Base-by-base conservation (phyloP, 2,888 invertebrate species). In the Nemapogon koenigi region DNA sequence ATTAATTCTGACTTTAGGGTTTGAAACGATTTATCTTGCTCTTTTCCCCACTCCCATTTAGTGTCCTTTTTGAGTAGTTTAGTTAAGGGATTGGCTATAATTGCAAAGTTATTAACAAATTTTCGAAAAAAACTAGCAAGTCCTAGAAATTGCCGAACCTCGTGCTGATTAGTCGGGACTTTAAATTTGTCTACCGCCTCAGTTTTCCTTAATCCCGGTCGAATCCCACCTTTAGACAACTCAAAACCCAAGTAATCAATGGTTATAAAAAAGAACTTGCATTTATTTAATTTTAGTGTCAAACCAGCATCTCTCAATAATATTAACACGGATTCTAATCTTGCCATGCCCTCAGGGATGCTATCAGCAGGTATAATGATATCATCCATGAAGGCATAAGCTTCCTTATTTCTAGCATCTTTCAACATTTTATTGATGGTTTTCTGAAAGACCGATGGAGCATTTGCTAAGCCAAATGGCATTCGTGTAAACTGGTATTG, bases 341-440 rank as follows among this genome's bases (percentile, higher is more conserved):
- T 16, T 2, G 13, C 13, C 4, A 53, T 26, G 0, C 45, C 49
- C 14, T 53, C 50, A 2, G 43, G 38, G 4, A 46, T 26, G 1
- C 45, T 40, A 10, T 35, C 26, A 11, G 44, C 41, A 10, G 13
- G 7, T 6, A 28, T 28, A 6, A 28, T n/a, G 11, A 28, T 11
- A 22, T 54, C 54, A 10, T 53, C 51, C 36, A 55, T 45, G 33
- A 54, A 51, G 1, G 44, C 39, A 4, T 50, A 17, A 1, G 43
- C 43, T 22, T 41, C 41, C 16, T 43, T 45, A 14, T 38, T 25
- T 16, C 41, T 42, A 16, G 46, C 40, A 16, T 41, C 39, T 7
- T 38, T 35, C 2, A 56, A 37, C 2, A 53, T 44, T 14, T 46
- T 40, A 28, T 57, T 51, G 37, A 63, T 57, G 6, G 13, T 28